Evolutionary conservation across 2,888 invertebrate genomes (phyloP), one percentile per base, ranked within the genome.

Genomic region (Plusia festucae): DNA sequence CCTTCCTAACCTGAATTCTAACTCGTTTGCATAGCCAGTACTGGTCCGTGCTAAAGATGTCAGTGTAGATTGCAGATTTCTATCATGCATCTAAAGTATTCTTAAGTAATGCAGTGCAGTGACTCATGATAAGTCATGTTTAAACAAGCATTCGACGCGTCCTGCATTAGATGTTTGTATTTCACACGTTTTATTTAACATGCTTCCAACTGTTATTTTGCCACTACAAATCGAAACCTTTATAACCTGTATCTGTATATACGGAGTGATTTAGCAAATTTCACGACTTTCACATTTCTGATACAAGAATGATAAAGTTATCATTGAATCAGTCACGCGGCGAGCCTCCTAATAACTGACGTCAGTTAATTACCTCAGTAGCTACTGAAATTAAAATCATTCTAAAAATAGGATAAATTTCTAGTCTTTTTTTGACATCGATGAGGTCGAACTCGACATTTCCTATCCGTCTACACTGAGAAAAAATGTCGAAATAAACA

Each of bases 71-170:
- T 65, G 57, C 62, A 34, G 34, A 34, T 34, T 34, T 53, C 62
- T 63, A 51, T 57, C 22, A 8, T 22, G 20, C 32, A 54, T 51
- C 62, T 70, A 75, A 68, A 59, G 65, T 74, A 56, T 54, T 51
- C 62, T 70, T 70, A 68, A 59, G 62, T 74, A 54, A 59, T n/a
- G 54, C 78, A 64, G 34, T 60, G 56, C 70, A 76, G 44, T 77
- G 78, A 77, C 44, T 66, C 76, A 78, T 44, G 22, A 62, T 54
- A 59, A 57, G 56, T 68, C 66, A 61, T 66, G 72, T 78, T 65
- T 65, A 65, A 63, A 78, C 74, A 65, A 70, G 68, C 73, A 65
- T 60, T 65, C 58, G 67, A 34, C 51, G 13, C 56, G 34, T 58
- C 53, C 58, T 1, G 15, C 15, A 34, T 34, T 34, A 34, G 34